phyloP scores from a whole-genome alignment of 1,140 invertebrate species.

The Subanguina moxae region DNA sequence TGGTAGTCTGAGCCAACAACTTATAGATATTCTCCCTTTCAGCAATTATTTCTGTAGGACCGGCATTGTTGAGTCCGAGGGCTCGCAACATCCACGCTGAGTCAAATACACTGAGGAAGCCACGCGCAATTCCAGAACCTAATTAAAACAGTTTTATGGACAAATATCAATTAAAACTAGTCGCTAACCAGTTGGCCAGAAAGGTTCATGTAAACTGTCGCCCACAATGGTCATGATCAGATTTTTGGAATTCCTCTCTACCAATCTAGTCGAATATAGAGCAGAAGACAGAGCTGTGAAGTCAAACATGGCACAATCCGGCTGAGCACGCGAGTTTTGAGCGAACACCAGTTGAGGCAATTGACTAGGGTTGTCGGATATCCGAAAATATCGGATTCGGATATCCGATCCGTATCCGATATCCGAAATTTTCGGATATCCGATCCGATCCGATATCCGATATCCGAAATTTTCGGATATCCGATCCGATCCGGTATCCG shows the following conservation, averaged over 20 bases:
- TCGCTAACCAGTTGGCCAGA: constrained; percentile 81
- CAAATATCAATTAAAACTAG: background rate
- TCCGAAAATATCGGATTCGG: too few relatives aligned
- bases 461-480: too few relatives aligned
- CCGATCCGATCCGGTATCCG: too few relatives aligned
- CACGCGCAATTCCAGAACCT: constrained; percentile 87
- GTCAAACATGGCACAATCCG: constrained; percentile 98
- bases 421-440: too few relatives aligned
- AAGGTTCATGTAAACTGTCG: constrained; percentile 89
- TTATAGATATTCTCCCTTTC: constrained; percentile 83
- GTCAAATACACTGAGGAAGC: constrained; percentile 90
- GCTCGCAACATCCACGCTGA: constrained; percentile 86
- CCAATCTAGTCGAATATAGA: constrained; percentile 80
- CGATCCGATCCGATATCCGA: too few relatives aligned
- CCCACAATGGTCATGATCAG: constrained; percentile 85
- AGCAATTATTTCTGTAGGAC: constrained; percentile 67
- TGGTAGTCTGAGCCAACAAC: constrained; percentile 84
- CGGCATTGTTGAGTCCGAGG: constrained; percentile 69
- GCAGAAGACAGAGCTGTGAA: constrained; percentile 98
- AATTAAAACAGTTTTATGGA: background rate
- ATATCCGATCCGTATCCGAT: too few relatives aligned
- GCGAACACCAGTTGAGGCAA: constrained; percentile 87
- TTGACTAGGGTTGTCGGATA: too few relatives aligned
- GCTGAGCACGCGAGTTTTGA: constrained; percentile 92
- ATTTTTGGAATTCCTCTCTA: constrained; percentile 73